These are phyloP conservation scores for Marcusenius ussheri DNA, from an alignment of 2,113 vertebrate genomes.

Conservation along the genomic window DNA sequence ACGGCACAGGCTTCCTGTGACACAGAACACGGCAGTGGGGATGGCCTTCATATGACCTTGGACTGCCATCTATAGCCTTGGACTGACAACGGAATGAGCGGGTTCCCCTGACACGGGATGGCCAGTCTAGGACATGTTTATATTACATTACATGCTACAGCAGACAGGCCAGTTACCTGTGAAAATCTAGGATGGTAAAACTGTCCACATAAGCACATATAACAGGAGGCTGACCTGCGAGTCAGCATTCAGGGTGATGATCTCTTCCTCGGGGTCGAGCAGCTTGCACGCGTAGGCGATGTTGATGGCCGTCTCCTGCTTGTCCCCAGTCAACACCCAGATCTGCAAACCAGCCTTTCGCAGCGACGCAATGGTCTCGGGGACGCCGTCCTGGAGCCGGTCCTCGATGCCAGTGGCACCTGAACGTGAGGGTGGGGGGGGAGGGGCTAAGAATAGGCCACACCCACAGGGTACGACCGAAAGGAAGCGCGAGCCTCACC, in stretches of 20 bases:
- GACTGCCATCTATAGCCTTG: not conserved
- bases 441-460: not conserved
- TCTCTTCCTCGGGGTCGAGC: slow-evolving; percentile 82
- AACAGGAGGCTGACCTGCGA: slow-evolving; percentile 63
- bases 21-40: slow-evolving; percentile 18
- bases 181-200: not conserved
- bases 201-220: not conserved
- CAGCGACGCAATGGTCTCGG: slow-evolving; percentile 81
- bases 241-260: slow-evolving; percentile 87
- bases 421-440: slow-evolving; percentile 34
- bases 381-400: slow-evolving; percentile 88
- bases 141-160: not conserved
- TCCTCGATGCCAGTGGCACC: slow-evolving; percentile 94
- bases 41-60: not conserved
- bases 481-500: slow-evolving; percentile 55
- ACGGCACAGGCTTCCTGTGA: slow-evolving; percentile 80
- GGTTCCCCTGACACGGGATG: not conserved
- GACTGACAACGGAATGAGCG: not conserved
- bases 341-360: slow-evolving; percentile 88
- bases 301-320: slow-evolving; percentile 93
- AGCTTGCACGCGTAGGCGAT: slow-evolving; percentile 93
- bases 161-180: not conserved
- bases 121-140: not conserved
- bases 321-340: slow-evolving; percentile 96
- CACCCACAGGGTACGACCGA: not conserved